Base-by-base conservation (phyloP, 2,888 invertebrate genomes). In the Drosophila parthenogenetica region DNA sequence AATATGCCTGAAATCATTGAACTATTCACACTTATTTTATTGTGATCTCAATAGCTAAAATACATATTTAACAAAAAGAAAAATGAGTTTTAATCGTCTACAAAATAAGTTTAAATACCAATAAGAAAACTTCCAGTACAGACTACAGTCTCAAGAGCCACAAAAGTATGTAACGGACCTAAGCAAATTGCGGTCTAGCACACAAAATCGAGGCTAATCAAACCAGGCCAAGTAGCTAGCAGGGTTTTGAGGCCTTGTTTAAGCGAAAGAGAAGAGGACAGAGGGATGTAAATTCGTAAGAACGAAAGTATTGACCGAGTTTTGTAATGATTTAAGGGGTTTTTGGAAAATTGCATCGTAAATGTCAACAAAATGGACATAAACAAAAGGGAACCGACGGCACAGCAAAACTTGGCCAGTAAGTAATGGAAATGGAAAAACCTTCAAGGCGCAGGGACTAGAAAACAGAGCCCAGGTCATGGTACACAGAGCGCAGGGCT, bases 311-410 rank as follows among this genome's bases (percentile, higher is more conserved):
- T 73, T 73, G 73, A 67, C 42, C 68, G 25, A 65, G 67, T 40
- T 40, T 58, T 48, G 46, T 35, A 68, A 61, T 64, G 76, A 77
- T 83, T 80, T 79, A 78, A 68, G 69, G 78, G 69, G 71, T 79
- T 82, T 77, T 67, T 16, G 46, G 62, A 74, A 85, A 69, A 85
- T 73, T 69, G 80, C 79, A 71, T 86, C 86, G 78, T 83, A 83
- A 86, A 83, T 79, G 83, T 86, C 76, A 76, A 85, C 72, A 80
- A 49, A 59, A 32, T 59, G 40, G 14, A 43, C 10, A 54, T 29
- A 46, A 39, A 40, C 29, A 48, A 62, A 40, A 40, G 14, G 19
- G 8, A 16, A 29, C 7, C 29, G 29, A 40, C 29, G n/a, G 7
- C 17, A 14, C 8, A 58, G 54, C 11, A 51, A 55, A 71, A 70